Base-by-base conservation (phyloP, 2,797 vertebrate species). In the Muscicapa comitata region DNA sequence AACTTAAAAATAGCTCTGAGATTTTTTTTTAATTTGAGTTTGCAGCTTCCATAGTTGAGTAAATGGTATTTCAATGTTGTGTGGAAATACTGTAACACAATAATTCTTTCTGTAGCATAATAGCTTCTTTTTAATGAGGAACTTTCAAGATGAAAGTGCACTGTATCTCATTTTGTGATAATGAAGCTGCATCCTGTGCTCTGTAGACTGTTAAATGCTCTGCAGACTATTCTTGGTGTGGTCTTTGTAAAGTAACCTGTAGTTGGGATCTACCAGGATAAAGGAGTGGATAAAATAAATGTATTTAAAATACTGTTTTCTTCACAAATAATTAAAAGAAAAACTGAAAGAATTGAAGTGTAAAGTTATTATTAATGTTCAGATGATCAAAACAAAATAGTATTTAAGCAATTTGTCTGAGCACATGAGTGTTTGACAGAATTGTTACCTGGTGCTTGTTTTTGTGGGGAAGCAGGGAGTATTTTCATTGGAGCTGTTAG, bases 121-220 rank as follows among this genome's bases (percentile, higher is more conserved):
- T 50, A 42, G 21, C 59, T 31, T 42, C 5, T 63, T 38, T 70
- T 54, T 8, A 4, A 42, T 53, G 10, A 38, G 38, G 20, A 3
- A 5, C 72, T 58, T 77, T 57, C 18, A 29, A 10, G 15, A 42
- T 73, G 37, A 31, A 73, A 67, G 38, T 25, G 5, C 5, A 10
- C 1, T 0, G 9, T 31, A 0, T 42, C 57, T 84, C n/a, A 31
- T 45, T 50, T 45, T 17, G 25, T 73, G 53, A 21, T 61, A 76
- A 54, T 25, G 40, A 40, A 54, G 47, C 13, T n/a, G 26, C 31
- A 2, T 17, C 37, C 3, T 1, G 0, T 24, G 15, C 26, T 71
- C 45, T 51, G 0, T 6, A 10, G 53, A 35, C 12, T 88, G 50
- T 15, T 57, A 71, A 50, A 55, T n/a, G 40, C 37, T 17, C 59